Conservation (phyloP, 2,888 invertebrate genomes). For the Siphlonurus alternatus region DNA sequence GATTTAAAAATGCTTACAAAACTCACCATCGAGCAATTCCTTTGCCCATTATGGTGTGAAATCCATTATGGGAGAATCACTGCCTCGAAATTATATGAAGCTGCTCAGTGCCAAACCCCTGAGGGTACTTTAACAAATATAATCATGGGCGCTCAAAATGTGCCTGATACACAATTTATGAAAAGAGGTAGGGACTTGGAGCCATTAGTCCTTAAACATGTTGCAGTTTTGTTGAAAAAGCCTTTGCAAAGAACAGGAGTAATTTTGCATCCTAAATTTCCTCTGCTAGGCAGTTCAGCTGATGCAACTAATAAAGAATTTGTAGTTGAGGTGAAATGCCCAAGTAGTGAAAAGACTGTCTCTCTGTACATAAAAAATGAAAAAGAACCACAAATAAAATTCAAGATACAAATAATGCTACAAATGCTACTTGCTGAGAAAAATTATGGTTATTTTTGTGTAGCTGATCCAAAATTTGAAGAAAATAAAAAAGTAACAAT, state of each 20-base stretch:
- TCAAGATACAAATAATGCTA: neutral
- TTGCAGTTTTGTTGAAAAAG: neutral
- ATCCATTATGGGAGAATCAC: conserved; percentile 15
- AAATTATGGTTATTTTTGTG: neutral
- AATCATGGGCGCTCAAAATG: neutral
- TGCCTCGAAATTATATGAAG: conserved; percentile 16
- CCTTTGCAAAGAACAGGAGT: neutral
- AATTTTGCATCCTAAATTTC: neutral
- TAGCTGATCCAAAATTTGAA: neutral
- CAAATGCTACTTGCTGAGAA: conserved; percentile 1
- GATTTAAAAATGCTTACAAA: too few relatives aligned
- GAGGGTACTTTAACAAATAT: too few relatives aligned
- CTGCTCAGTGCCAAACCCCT: conserved; percentile 14
- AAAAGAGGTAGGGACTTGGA: conserved; percentile 1
- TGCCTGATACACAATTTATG: neutral
- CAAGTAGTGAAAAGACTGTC: neutral
- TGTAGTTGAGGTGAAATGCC: neutral
- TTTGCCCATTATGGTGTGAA: conserved; percentile 13
- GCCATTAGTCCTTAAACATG: neutral
- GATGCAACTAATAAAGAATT: neutral
- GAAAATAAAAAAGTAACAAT: neutral
- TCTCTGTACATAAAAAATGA: neutral
- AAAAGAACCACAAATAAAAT: neutral
- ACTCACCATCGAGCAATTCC: too few relatives aligned
- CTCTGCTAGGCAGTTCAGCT: neutral